These are phyloP conservation scores for Alethe diademata DNA, from an alignment of 2,113 vertebrate species.

Conservation along the genomic window DNA sequence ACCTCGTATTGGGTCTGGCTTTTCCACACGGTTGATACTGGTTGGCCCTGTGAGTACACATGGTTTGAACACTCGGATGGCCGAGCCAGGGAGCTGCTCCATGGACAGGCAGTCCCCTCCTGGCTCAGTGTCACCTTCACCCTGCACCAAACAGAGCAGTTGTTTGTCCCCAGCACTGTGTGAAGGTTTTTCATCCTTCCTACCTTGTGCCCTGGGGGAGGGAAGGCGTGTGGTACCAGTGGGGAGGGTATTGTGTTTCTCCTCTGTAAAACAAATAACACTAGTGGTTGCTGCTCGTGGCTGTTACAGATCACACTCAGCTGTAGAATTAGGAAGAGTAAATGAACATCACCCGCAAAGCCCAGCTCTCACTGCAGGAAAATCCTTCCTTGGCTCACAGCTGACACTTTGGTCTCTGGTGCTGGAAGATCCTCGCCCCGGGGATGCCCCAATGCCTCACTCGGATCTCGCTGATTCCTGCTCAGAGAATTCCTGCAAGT, in stretches of 20 bases:
- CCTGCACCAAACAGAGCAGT: neutral
- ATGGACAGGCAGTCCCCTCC: neutral
- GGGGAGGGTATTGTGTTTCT: neutral
- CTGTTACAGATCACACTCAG: neutral
- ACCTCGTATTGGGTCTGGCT: neutral
- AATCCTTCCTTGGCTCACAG: neutral
- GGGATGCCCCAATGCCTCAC: neutral
- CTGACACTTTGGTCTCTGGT: neutral
- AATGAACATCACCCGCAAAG: neutral
- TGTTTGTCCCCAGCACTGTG: neutral
- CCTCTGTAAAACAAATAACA: neutral
- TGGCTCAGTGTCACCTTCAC: neutral
- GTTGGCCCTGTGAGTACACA: neutral
- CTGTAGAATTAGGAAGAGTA: neutral
- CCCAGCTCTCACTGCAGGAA: neutral
- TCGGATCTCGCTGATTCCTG: accelerated
- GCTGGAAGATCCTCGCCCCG: neutral
- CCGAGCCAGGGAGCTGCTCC: neutral
- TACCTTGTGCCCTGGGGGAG: neutral
- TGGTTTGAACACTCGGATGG: neutral
- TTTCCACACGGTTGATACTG: neutral
- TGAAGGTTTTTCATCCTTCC: neutral
- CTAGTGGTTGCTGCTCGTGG: neutral
- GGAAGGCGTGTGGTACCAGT: neutral
- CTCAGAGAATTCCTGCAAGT: neutral